Conservation (phyloP, 2,888 invertebrate genomes). For the Miltochrista miniata region DNA sequence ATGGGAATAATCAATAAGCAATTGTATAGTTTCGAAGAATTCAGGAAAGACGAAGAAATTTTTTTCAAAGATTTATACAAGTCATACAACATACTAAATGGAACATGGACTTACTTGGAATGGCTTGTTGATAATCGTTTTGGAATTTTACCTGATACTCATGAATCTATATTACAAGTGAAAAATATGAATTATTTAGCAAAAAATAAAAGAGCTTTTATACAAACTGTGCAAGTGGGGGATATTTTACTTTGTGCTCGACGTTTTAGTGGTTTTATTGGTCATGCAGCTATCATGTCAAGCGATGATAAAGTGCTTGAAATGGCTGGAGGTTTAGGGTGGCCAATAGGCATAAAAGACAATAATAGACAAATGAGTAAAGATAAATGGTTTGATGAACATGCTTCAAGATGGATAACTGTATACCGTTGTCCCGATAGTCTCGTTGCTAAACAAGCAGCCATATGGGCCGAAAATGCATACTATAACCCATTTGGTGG, state of each 20-base stretch:
- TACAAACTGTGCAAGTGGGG: conserved; percentile 55
- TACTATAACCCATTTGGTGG: conserved; percentile 54
- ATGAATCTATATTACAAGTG: conserved; percentile 54
- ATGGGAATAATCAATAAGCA: conserved; percentile 63
- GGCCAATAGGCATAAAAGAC: conserved; percentile 43
- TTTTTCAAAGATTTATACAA: conserved; percentile 55
- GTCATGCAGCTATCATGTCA: conserved; percentile 62
- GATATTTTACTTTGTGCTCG: conserved; percentile 53
- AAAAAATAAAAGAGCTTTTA: conserved; percentile 54
- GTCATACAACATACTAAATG: conserved; percentile 46
- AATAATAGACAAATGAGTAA: conserved; percentile 58
- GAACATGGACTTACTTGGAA: conserved; percentile 53
- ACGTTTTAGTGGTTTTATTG: conserved; percentile 29
- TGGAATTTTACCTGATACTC: conserved; percentile 58
- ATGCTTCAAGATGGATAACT: conserved; percentile 54
- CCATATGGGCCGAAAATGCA: conserved; percentile 53
- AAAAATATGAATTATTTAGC: conserved; percentile 57
- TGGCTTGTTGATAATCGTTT: conserved; percentile 67
- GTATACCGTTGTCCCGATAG: conserved; percentile 54
- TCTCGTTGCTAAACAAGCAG: conserved; percentile 44
- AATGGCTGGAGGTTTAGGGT: conserved; percentile 55
- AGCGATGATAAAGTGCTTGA: conserved; percentile 56
- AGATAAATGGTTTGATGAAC: conserved; percentile 53
- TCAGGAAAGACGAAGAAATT: conserved; percentile 53
- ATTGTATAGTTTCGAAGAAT: conserved; percentile 57